phyloP scores from a whole-genome alignment of 2,797 vertebrate species.

The Falco columbarius region DNA sequence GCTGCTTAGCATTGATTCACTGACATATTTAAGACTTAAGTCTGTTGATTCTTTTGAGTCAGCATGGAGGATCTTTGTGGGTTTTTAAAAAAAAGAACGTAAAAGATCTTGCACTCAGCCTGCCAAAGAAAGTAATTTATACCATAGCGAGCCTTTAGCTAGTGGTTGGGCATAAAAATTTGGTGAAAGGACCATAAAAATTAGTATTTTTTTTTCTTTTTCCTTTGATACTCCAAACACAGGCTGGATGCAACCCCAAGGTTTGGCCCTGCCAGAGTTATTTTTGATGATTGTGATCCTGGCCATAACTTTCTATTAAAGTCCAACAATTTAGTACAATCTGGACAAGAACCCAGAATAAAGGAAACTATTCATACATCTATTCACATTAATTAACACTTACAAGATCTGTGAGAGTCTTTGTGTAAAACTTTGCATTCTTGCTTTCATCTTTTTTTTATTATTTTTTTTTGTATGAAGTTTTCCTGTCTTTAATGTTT shows the following conservation, averaged over 20 bases:
- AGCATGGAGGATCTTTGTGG: background rate
- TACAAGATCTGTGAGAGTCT: background rate
- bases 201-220: background rate
- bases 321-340: background rate
- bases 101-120: background rate
- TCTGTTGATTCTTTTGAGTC: background rate
- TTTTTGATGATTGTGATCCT: background rate
- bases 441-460: background rate
- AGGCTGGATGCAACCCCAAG: background rate
- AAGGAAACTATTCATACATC: background rate
- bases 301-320: background rate
- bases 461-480: background rate
- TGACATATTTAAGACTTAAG: background rate
- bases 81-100: background rate
- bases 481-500: background rate
- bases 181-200: background rate
- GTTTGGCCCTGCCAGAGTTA: background rate
- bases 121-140: background rate
- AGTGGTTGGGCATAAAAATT: background rate
- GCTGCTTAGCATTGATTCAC: background rate
- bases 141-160: background rate
- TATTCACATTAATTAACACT: conserved; percentile 44
- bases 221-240: background rate
- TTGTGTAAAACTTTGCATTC: background rate
- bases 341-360: background rate